These are phyloP conservation scores for Agrochola lychnidis DNA, from an alignment of 2,888 invertebrate species.

Conservation along the genomic window DNA sequence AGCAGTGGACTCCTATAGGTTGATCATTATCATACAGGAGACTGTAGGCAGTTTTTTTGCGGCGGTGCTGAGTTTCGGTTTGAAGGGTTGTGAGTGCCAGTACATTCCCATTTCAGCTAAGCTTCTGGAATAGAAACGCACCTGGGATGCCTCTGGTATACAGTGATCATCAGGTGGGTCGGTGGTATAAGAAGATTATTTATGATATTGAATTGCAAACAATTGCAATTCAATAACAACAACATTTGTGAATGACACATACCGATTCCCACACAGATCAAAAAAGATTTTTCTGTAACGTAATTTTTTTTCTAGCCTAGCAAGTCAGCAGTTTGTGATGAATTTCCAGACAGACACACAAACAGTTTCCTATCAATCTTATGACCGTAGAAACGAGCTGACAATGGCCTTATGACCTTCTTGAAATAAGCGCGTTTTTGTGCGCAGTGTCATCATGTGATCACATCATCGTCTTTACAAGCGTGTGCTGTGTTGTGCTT, in stretches of 20 bases:
- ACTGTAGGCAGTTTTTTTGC: too few species aligned
- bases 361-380: neutral
- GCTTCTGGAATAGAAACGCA: neutral
- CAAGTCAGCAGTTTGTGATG: neutral
- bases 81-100: too few species aligned
- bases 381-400: conserved; percentile 8
- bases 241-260: too few species aligned
- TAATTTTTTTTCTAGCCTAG: too few species aligned
- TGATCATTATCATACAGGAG: neutral
- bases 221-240: neutral
- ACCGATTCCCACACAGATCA: neutral
- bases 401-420: conserved; percentile 60
- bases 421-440: conserved; percentile 55
- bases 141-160: neutral
- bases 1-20: neutral
- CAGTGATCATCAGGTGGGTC: neutral
- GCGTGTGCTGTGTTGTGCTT: conserved; percentile 6
- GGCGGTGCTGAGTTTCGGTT: too few species aligned
- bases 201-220: neutral
- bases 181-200: neutral
- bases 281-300: neutral
- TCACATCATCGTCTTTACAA: conserved; percentile 59
- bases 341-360: conserved; percentile 23
- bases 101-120: neutral
- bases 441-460: conserved; percentile 59